These are phyloP conservation scores for Diuraphis noxia DNA, from an alignment of 1,140 invertebrate species.

Conservation along the genomic window DNA sequence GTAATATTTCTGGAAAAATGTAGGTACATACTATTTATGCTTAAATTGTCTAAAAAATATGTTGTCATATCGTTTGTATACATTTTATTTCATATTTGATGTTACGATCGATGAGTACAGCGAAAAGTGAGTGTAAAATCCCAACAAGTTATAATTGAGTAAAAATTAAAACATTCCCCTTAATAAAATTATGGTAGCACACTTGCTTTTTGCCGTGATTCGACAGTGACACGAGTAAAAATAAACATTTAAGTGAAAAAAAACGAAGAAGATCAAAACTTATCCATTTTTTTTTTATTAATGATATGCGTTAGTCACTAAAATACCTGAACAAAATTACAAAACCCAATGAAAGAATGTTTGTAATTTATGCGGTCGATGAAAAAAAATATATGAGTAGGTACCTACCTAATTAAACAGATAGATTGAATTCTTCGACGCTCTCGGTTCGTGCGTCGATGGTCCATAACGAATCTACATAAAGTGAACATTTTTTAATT, in stretches of 20 bases:
- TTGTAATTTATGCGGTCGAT: conserved; percentile 19
- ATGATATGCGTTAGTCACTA: conserved; percentile 25
- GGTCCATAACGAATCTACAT: conserved; percentile 38
- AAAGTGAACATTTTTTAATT: conserved; percentile 22
- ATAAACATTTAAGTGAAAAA: not conserved
- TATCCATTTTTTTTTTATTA: conserved; percentile 17
- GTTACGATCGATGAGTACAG: no score
- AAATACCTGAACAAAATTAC: conserved; percentile 34
- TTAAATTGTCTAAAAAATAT: no score
- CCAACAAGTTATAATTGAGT: no score
- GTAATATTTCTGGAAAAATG: no score
- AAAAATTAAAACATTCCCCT: no score
- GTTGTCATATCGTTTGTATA: no score
- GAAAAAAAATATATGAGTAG: conserved; percentile 28
- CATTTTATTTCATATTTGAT: not conserved
- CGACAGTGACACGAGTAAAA: not conserved
- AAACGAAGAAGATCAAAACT: not conserved
- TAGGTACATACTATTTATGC: no score
- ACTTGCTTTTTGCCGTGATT: not conserved
- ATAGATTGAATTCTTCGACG: conserved; percentile 34
- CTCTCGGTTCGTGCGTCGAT: not conserved
- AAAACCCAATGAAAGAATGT: conserved; percentile 33
- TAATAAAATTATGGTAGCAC: no score
- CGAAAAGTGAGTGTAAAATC: no score
- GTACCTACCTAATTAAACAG: conserved; percentile 39